Evolutionary conservation across 2,797 vertebrate genomes (phyloP).

Genomic region (Pangasius sanitwongsei): DNA sequence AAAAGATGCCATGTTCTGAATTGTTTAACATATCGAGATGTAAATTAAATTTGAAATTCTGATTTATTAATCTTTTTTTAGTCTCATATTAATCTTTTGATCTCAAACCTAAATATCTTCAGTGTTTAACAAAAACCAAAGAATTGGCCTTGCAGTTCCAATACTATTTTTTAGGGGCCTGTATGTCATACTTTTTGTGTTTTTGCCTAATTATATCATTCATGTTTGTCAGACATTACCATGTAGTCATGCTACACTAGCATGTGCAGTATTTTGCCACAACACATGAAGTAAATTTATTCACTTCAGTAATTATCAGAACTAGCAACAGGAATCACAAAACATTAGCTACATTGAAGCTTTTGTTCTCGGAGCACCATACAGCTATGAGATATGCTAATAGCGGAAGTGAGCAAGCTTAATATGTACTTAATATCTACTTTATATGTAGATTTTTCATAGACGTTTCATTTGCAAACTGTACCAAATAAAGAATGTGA

Average conservation of each 20-base stretch:
- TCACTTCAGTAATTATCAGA: background rate
- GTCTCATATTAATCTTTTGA: too few relatives aligned
- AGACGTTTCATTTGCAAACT: background rate
- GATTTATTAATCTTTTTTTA: background rate
- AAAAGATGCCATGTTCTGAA: too few relatives aligned
- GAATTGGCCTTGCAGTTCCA: background rate
- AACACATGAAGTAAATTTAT: background rate
- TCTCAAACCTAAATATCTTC: background rate
- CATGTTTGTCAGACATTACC: background rate
- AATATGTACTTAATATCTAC: too few relatives aligned
- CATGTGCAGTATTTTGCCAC: background rate
- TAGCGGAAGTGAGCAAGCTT: too few relatives aligned
- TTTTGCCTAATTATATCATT: background rate
- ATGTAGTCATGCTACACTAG: background rate
- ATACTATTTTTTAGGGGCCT: background rate
- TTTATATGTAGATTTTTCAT: background rate
- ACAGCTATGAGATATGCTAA: background rate
- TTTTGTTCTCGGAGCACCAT: background rate
- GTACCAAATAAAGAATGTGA: background rate
- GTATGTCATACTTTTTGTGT: background rate
- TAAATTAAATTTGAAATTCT: background rate
- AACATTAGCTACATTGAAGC: background rate
- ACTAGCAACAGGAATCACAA: background rate
- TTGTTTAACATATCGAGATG: too few relatives aligned
- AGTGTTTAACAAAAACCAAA: background rate